Percentiles rank a stretch among this genome's conserved stretches.
These are phyloP conservation scores for Parazoanthus darwini DNA, from an alignment of 92 coral and sea anemone species.

Conservation along the genomic window DNA sequence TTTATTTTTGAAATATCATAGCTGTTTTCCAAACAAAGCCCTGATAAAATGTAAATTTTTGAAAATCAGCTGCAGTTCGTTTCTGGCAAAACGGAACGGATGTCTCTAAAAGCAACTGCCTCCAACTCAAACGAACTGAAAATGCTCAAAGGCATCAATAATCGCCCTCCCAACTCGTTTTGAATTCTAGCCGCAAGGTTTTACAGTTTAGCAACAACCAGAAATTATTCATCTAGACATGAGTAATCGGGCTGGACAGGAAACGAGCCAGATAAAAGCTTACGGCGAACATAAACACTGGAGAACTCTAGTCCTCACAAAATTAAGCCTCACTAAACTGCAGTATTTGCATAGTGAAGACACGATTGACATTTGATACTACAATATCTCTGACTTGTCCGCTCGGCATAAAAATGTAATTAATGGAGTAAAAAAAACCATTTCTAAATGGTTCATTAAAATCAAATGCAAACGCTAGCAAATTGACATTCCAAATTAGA, in stretches of 20 bases:
- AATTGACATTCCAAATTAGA: constrained; percentile 16
- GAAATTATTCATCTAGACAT: not conserved
- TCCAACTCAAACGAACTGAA: no score
- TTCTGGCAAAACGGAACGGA: not conserved
- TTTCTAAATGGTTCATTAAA: constrained; percentile 25
- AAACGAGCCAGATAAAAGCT: not conserved
- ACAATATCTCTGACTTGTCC: not conserved
- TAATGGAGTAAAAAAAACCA: not conserved
- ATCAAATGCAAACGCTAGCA: constrained; percentile 10
- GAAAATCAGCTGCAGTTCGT: not conserved
- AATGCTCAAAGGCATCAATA: no score
- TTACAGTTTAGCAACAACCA: not conserved
- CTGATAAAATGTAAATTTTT: not conserved
- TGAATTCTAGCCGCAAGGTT: no score
- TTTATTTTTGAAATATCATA: not conserved
- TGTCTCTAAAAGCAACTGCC: not conserved
- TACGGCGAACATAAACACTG: not conserved
- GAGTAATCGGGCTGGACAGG: not conserved
- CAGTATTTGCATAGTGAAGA: not conserved
- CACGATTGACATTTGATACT: constrained; percentile 26
- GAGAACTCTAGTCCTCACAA: constrained; percentile 5
- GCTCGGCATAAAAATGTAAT: not conserved
- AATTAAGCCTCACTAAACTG: not conserved
- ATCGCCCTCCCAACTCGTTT: no score
- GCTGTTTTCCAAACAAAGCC: not conserved